phyloP scores from a whole-genome alignment of 2,113 vertebrate species.

The Probosciger aterrimus region DNA sequence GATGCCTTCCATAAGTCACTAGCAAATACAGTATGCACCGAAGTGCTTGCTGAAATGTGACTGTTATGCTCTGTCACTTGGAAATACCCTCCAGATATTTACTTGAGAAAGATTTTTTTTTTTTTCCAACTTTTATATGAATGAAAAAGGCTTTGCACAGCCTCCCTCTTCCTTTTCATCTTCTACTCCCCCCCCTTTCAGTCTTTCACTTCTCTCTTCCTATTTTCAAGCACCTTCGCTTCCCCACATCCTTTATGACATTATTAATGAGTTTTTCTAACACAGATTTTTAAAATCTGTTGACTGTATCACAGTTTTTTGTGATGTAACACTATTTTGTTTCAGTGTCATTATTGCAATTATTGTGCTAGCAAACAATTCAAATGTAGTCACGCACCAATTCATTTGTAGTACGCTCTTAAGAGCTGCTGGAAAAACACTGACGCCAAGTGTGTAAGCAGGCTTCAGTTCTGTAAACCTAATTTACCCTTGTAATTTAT shows the following conservation, averaged over 20 bases:
- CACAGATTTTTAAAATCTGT: background rate
- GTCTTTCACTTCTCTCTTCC: background rate
- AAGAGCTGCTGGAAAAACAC: background rate
- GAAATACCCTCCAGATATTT: background rate
- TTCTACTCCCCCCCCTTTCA: background rate
- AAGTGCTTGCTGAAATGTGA: background rate
- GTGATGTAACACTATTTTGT: background rate
- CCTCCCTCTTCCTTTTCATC: background rate
- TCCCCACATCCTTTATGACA: background rate
- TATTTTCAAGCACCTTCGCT: background rate
- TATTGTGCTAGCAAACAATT: background rate
- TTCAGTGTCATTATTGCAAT: background rate
- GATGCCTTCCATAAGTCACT: background rate
- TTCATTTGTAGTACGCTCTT: background rate
- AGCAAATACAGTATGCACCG: background rate
- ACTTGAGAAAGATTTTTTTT: background rate
- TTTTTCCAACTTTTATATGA: background rate
- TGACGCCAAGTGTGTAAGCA: background rate
- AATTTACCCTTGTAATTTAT: background rate
- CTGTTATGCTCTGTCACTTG: background rate
- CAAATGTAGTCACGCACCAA: background rate
- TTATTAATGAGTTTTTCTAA: background rate
- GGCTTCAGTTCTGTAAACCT: background rate
- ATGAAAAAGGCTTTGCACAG: background rate
- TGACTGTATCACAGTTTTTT: background rate